These are phyloP conservation scores for Syngnathus floridae DNA, from an alignment of 2,113 vertebrate genomes.

Conservation along the genomic window DNA sequence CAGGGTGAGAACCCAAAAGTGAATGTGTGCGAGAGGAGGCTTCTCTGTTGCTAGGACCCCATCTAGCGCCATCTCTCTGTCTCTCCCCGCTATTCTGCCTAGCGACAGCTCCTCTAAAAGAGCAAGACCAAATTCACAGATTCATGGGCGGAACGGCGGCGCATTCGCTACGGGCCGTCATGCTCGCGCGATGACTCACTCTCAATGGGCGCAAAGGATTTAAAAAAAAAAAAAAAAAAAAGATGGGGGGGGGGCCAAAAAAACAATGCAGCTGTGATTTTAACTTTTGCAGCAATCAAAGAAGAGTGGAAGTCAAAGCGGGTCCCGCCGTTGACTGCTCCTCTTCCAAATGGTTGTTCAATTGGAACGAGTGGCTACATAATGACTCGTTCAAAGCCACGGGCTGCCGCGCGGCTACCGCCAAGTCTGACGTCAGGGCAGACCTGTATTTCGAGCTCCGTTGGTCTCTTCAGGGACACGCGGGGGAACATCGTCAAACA, in stretches of 20 bases:
- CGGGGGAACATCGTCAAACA: slow-evolving; percentile 40
- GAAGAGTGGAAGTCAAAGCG: too few species aligned
- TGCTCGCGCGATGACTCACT: slow-evolving; percentile 32
- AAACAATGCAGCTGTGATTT: neutral
- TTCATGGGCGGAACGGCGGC: slow-evolving; percentile 47
- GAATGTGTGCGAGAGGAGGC: slow-evolving; percentile 9
- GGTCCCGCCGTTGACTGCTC: too few species aligned
- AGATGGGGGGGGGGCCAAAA: neutral
- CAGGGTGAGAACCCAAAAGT: slow-evolving; percentile 6
- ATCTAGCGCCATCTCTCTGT: slow-evolving; percentile 40
- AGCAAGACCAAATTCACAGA: slow-evolving; percentile 51
- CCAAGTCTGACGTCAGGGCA: slow-evolving; percentile 34
- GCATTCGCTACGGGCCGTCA: neutral
- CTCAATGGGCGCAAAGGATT: neutral
- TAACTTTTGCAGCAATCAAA: neutral
- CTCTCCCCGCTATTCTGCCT: slow-evolving; percentile 50
- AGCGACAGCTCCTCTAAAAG: slow-evolving; percentile 45
- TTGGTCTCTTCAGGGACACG: slow-evolving; percentile 20
- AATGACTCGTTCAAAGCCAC: neutral
- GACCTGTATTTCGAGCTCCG: slow-evolving; percentile 44
- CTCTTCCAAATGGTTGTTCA: neutral
- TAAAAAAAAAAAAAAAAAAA: neutral
- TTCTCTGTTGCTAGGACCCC: slow-evolving; percentile 60
- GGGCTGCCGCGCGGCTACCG: neutral
- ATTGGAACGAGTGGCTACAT: neutral